Conservation (phyloP, 2,113 vertebrate genomes). For the Pogonocichla stellata region DNA sequence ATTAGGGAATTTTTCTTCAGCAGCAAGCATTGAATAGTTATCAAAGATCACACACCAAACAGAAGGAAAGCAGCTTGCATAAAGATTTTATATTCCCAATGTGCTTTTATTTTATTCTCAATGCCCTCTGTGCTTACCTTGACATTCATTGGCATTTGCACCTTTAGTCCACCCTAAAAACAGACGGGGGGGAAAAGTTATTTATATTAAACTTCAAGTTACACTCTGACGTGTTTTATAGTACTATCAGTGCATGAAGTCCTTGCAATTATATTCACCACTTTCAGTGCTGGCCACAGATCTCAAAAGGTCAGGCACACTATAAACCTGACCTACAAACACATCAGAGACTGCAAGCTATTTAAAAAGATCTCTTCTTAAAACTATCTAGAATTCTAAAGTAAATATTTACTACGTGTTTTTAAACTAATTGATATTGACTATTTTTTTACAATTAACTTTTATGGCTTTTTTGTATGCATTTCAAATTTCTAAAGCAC, state of each 20-base stretch:
- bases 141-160: constrained; percentile 81
- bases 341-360: neutral
- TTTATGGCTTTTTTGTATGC: neutral
- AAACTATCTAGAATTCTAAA: neutral
- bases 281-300: neutral
- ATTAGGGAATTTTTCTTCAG: neutral
- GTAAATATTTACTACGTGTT: neutral
- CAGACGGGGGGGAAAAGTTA: neutral
- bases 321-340: neutral
- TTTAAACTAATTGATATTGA: neutral
- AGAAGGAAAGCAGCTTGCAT: neutral
- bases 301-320: neutral
- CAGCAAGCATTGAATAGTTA: neutral
- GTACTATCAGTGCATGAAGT: neutral
- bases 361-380: neutral
- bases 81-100: neutral
- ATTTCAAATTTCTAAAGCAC: neutral
- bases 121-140: constrained; percentile 67
- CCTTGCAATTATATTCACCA: neutral
- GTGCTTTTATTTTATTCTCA: neutral
- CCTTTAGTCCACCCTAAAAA: constrained; percentile 80
- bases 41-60: neutral
- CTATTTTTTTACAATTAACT: neutral
- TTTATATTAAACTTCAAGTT: neutral
- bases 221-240: neutral